phyloP scores from a whole-genome alignment of 2,113 vertebrate genomes.

The Sinocyclocheilus maitianheensis region DNA sequence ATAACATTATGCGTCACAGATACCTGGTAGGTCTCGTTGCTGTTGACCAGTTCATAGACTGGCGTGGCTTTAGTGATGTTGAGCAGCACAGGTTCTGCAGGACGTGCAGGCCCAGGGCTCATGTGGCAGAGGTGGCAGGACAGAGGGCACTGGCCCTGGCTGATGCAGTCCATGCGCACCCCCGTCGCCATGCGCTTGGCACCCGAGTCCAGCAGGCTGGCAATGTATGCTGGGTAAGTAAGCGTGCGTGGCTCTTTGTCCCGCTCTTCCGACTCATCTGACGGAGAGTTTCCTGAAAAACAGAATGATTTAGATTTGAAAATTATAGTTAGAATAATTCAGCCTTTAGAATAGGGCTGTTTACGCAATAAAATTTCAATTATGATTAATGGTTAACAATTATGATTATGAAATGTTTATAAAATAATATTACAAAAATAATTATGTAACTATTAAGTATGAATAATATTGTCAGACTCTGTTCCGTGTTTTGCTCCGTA shows the following conservation, averaged over 20 bases:
- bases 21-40: slow-evolving; percentile 93
- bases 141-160: slow-evolving; percentile 89
- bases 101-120: slow-evolving; percentile 72
- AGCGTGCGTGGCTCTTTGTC: slow-evolving; percentile 91
- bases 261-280: slow-evolving; percentile 92
- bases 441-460: background rate
- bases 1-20: background rate
- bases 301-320: background rate
- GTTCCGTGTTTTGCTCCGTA: too few species aligned
- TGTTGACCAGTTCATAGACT: slow-evolving; percentile 92
- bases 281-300: slow-evolving; percentile 90
- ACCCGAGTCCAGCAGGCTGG: slow-evolving; percentile 91
- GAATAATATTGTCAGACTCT: background rate
- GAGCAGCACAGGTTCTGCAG: slow-evolving; percentile 87
- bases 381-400: too few species aligned
- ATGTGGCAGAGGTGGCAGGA: slow-evolving; percentile 93
- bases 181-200: slow-evolving; percentile 89
- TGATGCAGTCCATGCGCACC: slow-evolving; percentile 93
- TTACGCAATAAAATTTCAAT: too few species aligned
- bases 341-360: background rate
- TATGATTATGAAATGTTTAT: background rate
- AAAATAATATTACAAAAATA: background rate
- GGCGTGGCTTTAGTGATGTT: slow-evolving; percentile 93
- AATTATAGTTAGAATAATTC: background rate
- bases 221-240: slow-evolving; percentile 92